These are phyloP conservation scores for Myanophis thanlyinensis DNA, from an alignment of 2,113 vertebrate genomes.

Conservation along the genomic window DNA sequence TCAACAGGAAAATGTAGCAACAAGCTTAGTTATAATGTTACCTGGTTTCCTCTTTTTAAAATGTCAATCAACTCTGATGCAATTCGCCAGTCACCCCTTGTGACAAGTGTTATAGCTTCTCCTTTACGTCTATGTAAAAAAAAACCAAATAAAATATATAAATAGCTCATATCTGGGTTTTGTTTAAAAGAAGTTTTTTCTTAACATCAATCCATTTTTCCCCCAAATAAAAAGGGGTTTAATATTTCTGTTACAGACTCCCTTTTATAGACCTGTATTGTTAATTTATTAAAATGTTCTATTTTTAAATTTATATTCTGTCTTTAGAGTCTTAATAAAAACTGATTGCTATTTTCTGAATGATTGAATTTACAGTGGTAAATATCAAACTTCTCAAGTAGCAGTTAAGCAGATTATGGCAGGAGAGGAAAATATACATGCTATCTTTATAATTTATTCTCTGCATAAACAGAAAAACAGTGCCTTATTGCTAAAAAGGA, in stretches of 20 bases:
- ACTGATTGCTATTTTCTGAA: neutral
- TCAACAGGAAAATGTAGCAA: neutral
- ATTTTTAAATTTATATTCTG: neutral
- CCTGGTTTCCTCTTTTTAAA: constrained; percentile 88
- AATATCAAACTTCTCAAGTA: neutral
- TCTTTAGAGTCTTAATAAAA: neutral
- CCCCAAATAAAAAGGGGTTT: neutral
- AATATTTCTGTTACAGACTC: neutral
- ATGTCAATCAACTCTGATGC: constrained; percentile 88
- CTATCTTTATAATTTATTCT: neutral
- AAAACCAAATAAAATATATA: neutral
- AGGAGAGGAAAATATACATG: neutral
- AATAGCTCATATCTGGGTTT: neutral
- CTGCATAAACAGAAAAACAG: neutral
- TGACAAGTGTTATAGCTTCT: constrained; percentile 84
- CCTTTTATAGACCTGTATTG: neutral
- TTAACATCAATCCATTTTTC: neutral
- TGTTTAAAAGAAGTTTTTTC: neutral
- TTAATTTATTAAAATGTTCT: neutral
- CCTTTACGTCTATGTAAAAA: constrained; percentile 73
- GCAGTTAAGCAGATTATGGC: neutral
- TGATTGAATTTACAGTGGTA: neutral
- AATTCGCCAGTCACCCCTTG: constrained; percentile 85
- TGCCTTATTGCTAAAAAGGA: neutral
- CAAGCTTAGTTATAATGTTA: constrained; percentile 17